phyloP scores from a whole-genome alignment of 2,888 invertebrate species.

The Prenolepis imparis region DNA sequence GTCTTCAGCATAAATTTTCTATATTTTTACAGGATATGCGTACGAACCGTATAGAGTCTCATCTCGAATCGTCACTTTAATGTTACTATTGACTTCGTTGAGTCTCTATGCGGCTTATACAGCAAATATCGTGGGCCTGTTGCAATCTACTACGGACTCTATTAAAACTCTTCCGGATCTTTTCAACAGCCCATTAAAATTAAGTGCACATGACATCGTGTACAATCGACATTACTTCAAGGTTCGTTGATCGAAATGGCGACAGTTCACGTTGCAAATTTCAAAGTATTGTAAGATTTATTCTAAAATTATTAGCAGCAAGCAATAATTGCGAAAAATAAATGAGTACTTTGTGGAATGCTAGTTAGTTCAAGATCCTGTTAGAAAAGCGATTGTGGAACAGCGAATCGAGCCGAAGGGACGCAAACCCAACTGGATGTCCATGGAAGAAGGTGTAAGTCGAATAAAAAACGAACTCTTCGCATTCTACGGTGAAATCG shows the following conservation, averaged over 20 bases:
- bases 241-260: slow-evolving; percentile 80
- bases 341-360: slow-evolving; percentile 2
- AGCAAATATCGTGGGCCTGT: slow-evolving; percentile 91
- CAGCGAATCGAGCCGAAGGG: slow-evolving; percentile 90
- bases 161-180: slow-evolving; percentile 90
- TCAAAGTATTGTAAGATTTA: background rate
- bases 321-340: background rate
- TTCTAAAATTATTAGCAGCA: background rate
- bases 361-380: slow-evolving; percentile 90
- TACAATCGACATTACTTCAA: slow-evolving; percentile 91
- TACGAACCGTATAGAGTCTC: slow-evolving; percentile 83
- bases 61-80: slow-evolving; percentile 89
- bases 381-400: slow-evolving; percentile 89
- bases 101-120: slow-evolving; percentile 92
- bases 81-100: slow-evolving; percentile 89
- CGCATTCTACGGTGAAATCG: slow-evolving; percentile 90
- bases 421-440: slow-evolving; percentile 88
- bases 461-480: slow-evolving; percentile 89
- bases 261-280: too few relatives aligned
- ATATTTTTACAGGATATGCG: slow-evolving; percentile 80
- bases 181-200: slow-evolving; percentile 89
- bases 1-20: background rate
- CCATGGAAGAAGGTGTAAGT: slow-evolving; percentile 89
- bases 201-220: slow-evolving; percentile 91
- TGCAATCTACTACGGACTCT: slow-evolving; percentile 91